Evolutionary conservation across 2,797 vertebrate species (phyloP).

Genomic region (Borostomias antarcticus): DNA sequence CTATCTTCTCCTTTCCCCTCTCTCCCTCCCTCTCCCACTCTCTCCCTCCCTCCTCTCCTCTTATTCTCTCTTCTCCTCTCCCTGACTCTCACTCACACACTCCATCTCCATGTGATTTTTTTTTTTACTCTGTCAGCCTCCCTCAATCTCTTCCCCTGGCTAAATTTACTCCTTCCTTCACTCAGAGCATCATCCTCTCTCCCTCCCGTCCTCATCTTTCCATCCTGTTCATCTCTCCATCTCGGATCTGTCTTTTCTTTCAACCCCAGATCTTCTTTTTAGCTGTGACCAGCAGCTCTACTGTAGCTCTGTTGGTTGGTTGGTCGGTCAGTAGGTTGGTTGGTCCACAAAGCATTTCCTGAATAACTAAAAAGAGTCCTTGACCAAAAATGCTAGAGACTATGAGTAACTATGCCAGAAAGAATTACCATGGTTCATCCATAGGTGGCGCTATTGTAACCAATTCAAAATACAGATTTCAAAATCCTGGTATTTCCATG

Average conservation of each 20-base stretch:
- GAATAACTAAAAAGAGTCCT: too few relatives aligned
- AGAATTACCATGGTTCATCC: too few relatives aligned
- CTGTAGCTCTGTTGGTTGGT: too few relatives aligned
- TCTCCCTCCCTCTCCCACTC: conserved; percentile 42
- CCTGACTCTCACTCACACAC: conserved; percentile 2
- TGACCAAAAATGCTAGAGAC: too few relatives aligned
- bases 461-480: too few relatives aligned
- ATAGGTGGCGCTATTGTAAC: too few relatives aligned
- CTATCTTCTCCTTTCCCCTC: background rate
- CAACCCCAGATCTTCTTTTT: background rate
- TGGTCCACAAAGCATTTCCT: too few relatives aligned
- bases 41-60: conserved; percentile 50
- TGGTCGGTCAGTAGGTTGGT: too few relatives aligned
- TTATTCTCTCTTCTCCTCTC: background rate
- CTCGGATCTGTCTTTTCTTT: background rate
- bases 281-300: too few relatives aligned
- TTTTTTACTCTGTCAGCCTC: background rate
- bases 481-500: too few relatives aligned
- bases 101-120: conserved; percentile 2
- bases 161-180: conserved; percentile 1
- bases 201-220: background rate
- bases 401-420: too few relatives aligned
- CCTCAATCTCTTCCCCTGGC: conserved; percentile 9
- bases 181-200: background rate
- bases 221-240: background rate